Conservation (phyloP, 1,140 invertebrate species). For the Sarcophaga peregrina region DNA sequence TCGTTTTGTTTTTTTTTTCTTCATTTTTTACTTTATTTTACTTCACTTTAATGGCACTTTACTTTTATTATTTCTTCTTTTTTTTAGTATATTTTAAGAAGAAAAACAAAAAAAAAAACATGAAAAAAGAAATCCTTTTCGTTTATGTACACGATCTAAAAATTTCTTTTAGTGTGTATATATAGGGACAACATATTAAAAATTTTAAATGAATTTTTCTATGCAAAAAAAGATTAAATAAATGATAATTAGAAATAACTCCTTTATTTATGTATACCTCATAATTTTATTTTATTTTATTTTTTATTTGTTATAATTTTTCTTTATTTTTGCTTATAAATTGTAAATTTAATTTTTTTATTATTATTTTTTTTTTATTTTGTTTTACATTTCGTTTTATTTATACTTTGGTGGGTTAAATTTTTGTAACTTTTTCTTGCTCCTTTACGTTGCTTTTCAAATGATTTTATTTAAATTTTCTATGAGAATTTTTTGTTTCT, state of each 20-base stretch:
- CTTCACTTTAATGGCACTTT: not conserved
- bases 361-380: not conserved
- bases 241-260: no score
- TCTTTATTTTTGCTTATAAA: not conserved
- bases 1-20: constrained; percentile 6
- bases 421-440: constrained; percentile 19
- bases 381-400: constrained; percentile 7
- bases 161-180: not conserved
- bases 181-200: not conserved
- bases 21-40: not conserved
- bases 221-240: no score
- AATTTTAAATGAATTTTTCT: no score
- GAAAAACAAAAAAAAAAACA: not conserved
- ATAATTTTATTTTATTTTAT: not conserved
- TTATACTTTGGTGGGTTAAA: constrained; percentile 32
- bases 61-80: no score
- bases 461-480: constrained; percentile 4
- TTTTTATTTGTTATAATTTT: not conserved
- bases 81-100: not conserved
- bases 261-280: not conserved
- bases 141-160: no score
- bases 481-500: not conserved
- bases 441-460: constrained; percentile 5
- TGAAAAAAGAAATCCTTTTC: no score
- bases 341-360: not conserved